A percentile compares a stretch with the other conserved stretches of the same genome.
These are phyloP conservation scores for Trachemys scripta DNA, from an alignment of 2,113 vertebrate genomes.

Conservation along the genomic window DNA sequence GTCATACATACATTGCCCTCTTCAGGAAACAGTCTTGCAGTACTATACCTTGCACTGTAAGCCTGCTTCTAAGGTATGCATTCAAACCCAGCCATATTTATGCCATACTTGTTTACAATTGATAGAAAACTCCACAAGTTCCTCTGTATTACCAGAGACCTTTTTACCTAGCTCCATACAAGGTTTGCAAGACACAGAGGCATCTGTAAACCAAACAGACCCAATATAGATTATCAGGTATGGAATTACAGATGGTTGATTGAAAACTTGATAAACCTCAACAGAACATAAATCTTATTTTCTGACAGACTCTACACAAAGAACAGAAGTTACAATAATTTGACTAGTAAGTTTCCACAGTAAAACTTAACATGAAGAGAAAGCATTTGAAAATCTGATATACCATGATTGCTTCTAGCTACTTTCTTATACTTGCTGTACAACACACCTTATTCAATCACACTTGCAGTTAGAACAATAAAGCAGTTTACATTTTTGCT, in stretches of 20 bases:
- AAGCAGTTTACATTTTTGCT: neutral
- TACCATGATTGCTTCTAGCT: neutral
- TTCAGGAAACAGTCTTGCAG: neutral
- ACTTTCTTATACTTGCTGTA: neutral
- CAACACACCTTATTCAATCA: neutral
- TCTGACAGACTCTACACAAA: neutral
- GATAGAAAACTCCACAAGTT: neutral
- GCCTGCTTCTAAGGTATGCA: neutral
- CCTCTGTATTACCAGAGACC: neutral
- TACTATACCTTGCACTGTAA: neutral
- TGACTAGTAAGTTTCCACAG: neutral
- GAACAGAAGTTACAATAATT: neutral
- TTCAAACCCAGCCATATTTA: neutral
- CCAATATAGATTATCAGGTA: neutral
- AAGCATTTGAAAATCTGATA: neutral
- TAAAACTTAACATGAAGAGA: neutral
- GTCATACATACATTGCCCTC: neutral
- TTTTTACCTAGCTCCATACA: neutral
- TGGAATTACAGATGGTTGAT: too few species aligned
- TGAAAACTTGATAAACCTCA: neutral
- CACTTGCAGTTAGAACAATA: neutral
- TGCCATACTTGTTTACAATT: neutral
- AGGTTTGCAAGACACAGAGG: neutral
- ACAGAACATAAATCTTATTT: neutral
- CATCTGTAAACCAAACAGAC: neutral